A percentile compares a stretch with the other conserved stretches of the same genome.
Evolutionary conservation across 2,797 vertebrate species (phyloP).

Genomic region (Erithacus rubecula): DNA sequence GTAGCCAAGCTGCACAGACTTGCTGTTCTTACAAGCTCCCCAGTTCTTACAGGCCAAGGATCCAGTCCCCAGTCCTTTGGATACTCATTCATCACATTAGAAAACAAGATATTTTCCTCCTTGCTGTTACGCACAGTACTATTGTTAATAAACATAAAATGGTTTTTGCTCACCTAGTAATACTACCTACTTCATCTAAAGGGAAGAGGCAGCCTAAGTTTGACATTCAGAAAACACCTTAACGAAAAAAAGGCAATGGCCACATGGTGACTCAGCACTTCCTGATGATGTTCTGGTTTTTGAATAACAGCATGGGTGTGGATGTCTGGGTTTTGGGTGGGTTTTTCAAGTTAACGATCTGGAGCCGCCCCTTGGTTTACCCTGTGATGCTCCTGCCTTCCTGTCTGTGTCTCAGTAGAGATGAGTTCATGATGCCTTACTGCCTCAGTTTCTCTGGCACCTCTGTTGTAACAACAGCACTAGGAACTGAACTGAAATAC

Average conservation of each 20-base stretch:
- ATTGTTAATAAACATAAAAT: neutral
- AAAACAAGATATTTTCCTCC: neutral
- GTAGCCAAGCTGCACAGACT: neutral
- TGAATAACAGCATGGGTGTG: constrained; percentile 55
- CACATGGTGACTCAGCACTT: neutral
- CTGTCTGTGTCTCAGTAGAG: neutral
- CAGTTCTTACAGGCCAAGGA: neutral
- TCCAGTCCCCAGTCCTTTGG: neutral
- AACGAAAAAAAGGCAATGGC: neutral
- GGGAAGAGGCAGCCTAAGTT: neutral
- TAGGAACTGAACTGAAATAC: neutral
- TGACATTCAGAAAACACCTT: neutral
- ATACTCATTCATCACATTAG: neutral
- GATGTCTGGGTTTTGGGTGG: constrained; percentile 4
- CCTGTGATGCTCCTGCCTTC: neutral
- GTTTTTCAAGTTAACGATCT: constrained; percentile 45
- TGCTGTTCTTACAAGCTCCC: neutral
- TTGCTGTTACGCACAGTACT: neutral
- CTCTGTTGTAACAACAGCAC: neutral
- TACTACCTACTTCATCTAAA: neutral
- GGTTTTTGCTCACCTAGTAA: neutral
- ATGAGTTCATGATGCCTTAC: neutral
- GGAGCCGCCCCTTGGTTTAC: constrained; percentile 8
- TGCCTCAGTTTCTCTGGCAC: neutral
- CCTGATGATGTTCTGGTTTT: constrained; percentile 29